Base-by-base conservation (phyloP, 2,888 invertebrate species). In the Harpagoxenus sublaevis region DNA sequence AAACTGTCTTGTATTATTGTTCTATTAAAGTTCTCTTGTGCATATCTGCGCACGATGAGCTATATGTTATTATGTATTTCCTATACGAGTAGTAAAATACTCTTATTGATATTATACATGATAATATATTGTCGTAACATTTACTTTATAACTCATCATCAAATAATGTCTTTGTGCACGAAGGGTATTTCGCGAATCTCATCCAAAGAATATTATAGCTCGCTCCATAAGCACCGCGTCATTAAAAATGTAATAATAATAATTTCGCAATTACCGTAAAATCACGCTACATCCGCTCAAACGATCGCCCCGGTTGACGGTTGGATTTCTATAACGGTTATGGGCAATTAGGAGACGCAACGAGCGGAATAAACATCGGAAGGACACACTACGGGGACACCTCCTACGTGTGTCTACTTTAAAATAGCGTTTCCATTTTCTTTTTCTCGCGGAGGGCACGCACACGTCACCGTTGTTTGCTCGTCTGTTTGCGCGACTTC, bases 381-480 rank as follows among this genome's bases (percentile, higher is more conserved):
- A 51, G 42, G 57, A 70, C 68, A 23, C 62, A 63, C 23, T 23
- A 23, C 74, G 31, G 57, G n/a, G 60, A 53, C 23, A 66, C 48
- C 45, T 23, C 31, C 60, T 83, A 83, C 74, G 66, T 83, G 85
- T 63, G 66, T 57, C 84, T 73, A 73, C 78, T 84, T 57, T 39
- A 48, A 85, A 78, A 78, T 71, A 60, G 53, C 57, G 53, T 71
- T 79, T 81, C 31, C 79, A 78, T 77, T 79, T 88, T 85, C 75
- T 86, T 90, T 75, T 65, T 77, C 35, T 83, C 48, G 53, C 71
- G 45, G 45, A 48, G 23, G 31, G 85, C 23, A 23, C 23, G 86
- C 85, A 84, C 85, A 83, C 90, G 86, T 86, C 82, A 75, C 53
- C 66, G 57, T 73, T 89, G 84, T 89, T 85, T 88, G 84, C 74